Percentiles rank a stretch among this genome's conserved stretches.
These are phyloP conservation scores for Protonemura montana DNA, from an alignment of 2,888 invertebrate species.

Conservation along the genomic window DNA sequence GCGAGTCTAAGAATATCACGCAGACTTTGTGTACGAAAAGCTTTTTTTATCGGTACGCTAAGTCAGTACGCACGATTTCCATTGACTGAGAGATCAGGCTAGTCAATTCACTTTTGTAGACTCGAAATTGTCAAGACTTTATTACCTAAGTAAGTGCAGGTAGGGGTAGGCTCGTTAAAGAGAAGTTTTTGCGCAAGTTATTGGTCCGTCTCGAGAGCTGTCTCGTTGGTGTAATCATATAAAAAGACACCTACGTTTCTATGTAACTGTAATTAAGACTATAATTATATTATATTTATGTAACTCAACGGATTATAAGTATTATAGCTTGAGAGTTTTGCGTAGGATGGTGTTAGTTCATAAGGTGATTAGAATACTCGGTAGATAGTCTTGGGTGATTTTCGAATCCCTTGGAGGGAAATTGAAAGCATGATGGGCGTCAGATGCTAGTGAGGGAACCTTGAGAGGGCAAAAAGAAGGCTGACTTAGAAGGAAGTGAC, in stretches of 20 bases:
- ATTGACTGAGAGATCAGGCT: slow-evolving; percentile 12
- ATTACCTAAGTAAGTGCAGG: neutral
- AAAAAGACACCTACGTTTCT: neutral
- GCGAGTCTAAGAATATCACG: neutral
- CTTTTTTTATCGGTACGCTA: neutral
- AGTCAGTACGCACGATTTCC: neutral
- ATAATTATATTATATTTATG: slow-evolving; percentile 1
- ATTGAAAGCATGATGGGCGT: neutral
- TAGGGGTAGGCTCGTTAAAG: neutral
- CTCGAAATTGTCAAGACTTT: slow-evolving; percentile 1
- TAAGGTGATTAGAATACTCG: neutral
- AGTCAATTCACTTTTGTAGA: slow-evolving; percentile 5
- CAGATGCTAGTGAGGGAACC: neutral
- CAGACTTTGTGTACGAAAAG: neutral
- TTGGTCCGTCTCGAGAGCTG: neutral
- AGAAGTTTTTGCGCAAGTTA: neutral
- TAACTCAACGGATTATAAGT: neutral
- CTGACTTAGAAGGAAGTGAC: neutral
- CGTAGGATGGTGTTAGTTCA: neutral
- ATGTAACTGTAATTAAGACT: slow-evolving; percentile 12
- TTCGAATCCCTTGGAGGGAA: neutral
- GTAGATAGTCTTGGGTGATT: neutral
- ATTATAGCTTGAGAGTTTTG: neutral
- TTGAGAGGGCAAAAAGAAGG: slow-evolving; percentile 12
- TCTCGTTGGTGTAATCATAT: neutral